Percentiles rank a stretch among this genome's conserved stretches.
phyloP scores from a whole-genome alignment of 2,113 vertebrate genomes.

The Tetrao urogallus region DNA sequence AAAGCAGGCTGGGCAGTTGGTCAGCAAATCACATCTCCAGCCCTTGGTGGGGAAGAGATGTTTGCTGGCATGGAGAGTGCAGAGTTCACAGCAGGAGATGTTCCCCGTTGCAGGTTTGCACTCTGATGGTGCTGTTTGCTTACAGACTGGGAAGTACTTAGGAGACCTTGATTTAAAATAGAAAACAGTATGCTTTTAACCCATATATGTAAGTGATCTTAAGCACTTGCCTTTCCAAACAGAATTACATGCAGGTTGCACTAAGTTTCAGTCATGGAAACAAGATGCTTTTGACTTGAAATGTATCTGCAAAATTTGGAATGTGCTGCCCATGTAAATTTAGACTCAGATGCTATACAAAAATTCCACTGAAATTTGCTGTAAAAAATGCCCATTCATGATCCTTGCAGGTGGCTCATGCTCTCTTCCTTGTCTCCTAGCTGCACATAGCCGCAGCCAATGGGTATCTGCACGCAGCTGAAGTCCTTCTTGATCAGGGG shows the following conservation, averaged over 20 bases:
- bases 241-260: neutral
- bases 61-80: neutral
- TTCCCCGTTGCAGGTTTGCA: neutral
- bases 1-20: neutral
- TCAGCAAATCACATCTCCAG: neutral
- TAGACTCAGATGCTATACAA: neutral
- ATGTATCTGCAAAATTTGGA: neutral
- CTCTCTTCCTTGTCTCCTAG: constrained; percentile 74
- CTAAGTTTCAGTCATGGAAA: neutral
- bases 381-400: neutral
- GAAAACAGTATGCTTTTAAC: neutral
- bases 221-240: neutral
- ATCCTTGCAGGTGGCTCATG: neutral
- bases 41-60: neutral
- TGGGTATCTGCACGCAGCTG: constrained; percentile 92
- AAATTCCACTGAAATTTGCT: neutral
- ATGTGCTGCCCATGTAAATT: neutral
- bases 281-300: neutral
- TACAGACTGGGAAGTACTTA: neutral
- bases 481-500: constrained; percentile 92
- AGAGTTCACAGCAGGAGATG: neutral
- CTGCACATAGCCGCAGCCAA: constrained; percentile 94
- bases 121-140: neutral
- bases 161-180: neutral
- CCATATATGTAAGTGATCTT: neutral